Evolutionary conservation across 2,113 vertebrate species (phyloP), one percentile per base, ranked within the genome.

Genomic region (Planiliza haematocheilus): DNA sequence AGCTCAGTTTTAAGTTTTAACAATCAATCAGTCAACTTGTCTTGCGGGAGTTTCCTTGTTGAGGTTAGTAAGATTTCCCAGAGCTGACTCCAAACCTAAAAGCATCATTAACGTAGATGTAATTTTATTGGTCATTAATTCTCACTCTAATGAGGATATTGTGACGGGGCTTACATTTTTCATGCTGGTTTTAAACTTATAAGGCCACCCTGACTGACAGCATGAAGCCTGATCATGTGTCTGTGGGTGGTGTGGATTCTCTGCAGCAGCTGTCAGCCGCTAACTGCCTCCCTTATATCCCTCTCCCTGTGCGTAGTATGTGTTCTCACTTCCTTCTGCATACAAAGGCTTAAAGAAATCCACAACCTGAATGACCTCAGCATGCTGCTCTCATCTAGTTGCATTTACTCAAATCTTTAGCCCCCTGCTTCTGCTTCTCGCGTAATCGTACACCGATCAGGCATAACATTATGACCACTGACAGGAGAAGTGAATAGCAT

Each of bases 201-300:
- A 63, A 17, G 51, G 45, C 41, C 49, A 3, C 38, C 14, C 55
- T 55, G 68, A 39, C 55, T 60, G 68, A 48, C 68, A 42, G 76
- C 49, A 17, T 66, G 76, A 21, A 20, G 76, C 42, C 13, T 1
- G 37, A 43, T 79, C 57, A 16, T 20, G 63, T 45, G 24, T 48
- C 34, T 74, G 50, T 20, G 77, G 57, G 8, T 50, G 57, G 21
- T 62, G 50, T 13, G 39, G 51, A 17, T 43, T 62, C 70, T 71
- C 60, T 52, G 67, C 67, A 64, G 67, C 67, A n/a, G 45, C 38
- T 70, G 59, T 77, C 60, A 14, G 50, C 58, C 50, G 50, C 66
- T 70, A 70, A 57, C 63, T 56, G 58, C 62, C 63, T 79, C 43
- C 57, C 51, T 14, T n/a, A 52, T 42, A 34, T 57, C 34, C 39